Base-by-base conservation (phyloP, 2,888 invertebrate species). In the Perizoma affinitatum region DNA sequence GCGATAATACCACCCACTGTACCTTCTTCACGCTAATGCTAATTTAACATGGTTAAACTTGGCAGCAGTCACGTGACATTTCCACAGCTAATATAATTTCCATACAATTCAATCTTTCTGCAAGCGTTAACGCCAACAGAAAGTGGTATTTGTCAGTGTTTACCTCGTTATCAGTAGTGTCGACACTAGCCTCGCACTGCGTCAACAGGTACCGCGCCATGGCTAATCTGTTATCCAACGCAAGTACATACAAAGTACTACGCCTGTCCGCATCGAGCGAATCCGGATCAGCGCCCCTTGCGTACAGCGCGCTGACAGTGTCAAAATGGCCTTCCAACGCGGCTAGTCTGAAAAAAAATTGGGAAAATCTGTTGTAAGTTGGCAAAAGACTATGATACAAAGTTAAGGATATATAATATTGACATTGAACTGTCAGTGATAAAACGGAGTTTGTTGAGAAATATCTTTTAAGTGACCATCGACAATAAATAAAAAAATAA, bases 251-350 rank as follows among this genome's bases (percentile, higher is more conserved):
- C 35, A 99, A 93, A 0, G 98, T 97, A 75, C 97, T 97, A 49
- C 98, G 93, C 0, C 97, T 96, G 86, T 99, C 98, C 0, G 98
- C 97, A 88, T 98, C 98, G 78, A 96, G 94, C 44, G 97, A 96
- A 86, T 98, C 96, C 2, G 96, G 95, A 86, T 97, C 97, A 5
- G 97, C 97, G 53, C 96, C 96, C 72, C 96, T 94, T 53, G 94
- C 86, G 53, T 96, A 84, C 55, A 98, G 88, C 52, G 95, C 92
- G 51, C 94, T 93, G 4, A 96, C 96, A 4, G 96, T 94, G 67
- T 96, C 96, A 83, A 96, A 95, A 84, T 98, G 97, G 0, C 97
- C 96, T 80, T 97, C 97, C 11, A 97, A 85, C 0, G 97, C 96
- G 11, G 97, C 96, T 68, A 97, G 92, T 65, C 95, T 95, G 75